Conservation (phyloP, 2,113 vertebrate genomes). For the Grammomys surdaster region DNA sequence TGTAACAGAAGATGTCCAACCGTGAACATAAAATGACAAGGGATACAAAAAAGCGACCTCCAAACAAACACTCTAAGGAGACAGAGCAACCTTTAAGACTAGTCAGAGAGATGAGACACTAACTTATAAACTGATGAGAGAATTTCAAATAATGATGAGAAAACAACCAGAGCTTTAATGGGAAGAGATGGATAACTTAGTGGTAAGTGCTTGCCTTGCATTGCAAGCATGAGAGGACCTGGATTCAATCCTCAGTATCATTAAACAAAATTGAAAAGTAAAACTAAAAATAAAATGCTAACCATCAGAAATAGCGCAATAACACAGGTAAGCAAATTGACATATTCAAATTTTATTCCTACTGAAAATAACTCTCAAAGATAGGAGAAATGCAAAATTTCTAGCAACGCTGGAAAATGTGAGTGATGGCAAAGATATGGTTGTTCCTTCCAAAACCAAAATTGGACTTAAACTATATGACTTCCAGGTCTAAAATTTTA, state of each 20-base stretch:
- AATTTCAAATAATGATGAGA: background rate
- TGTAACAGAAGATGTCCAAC: background rate
- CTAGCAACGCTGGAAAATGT: background rate
- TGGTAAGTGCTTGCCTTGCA: background rate
- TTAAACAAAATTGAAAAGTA: background rate
- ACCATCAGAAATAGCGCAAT: background rate
- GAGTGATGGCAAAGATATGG: background rate
- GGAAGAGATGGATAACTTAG: background rate
- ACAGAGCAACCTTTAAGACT: background rate
- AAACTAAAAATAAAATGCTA: background rate
- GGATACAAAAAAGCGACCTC: background rate
- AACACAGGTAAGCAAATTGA: background rate
- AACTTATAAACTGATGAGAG: background rate
- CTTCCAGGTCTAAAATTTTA: background rate
- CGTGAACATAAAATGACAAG: slow-evolving; percentile 11
- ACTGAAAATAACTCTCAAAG: slow-evolving; percentile 8
- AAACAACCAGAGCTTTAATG: background rate
- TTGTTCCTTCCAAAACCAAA: background rate
- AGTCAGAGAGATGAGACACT: background rate
- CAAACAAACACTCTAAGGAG: background rate
- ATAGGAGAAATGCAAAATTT: background rate
- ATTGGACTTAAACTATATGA: background rate
- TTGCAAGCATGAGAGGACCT: background rate
- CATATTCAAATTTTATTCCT: background rate
- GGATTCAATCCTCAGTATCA: background rate